Evolutionary conservation across 1,140 invertebrate genomes (phyloP), one percentile per base, ranked within the genome.

Genomic region (Streblospio benedicti): DNA sequence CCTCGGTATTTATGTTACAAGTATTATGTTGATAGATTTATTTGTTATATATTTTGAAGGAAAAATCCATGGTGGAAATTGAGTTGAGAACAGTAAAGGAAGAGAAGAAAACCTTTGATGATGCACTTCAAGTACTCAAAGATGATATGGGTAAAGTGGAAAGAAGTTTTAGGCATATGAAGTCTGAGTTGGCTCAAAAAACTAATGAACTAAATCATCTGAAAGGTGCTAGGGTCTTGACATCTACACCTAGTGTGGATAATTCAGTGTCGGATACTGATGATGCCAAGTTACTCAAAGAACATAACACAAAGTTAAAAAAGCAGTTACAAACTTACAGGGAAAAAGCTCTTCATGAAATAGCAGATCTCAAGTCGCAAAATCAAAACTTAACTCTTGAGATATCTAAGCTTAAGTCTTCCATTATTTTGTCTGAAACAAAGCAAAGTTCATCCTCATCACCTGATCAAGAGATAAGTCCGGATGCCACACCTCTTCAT

Each of bases 31-130:
- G n/a, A n/a, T n/a, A n/a, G n/a, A n/a, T n/a, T n/a, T n/a, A 56
- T n/a, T 38, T 56, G 12, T 35, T 35, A 18, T 5, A 43, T n/a
- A 23, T 38, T 5, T 41, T 28, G 38, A 38, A 56, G 30, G 53
- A 32, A 30, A 56, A 56, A 38, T 28, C 23, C 6, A 9, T 18
- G 6, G 38, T 66, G 18, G 69, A 73, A 62, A 61, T 72, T 38
- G 70, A 74, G 28, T 64, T 81, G 18, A 67, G 70, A 23, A 65
- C 77, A 33, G 76, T 74, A 9, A 66, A 71, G 59, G 68, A 75
- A 60, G 80, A 81, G 56, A 81, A 81, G 55, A 60, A 65, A 23
- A 68, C 71, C 50, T 69, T 81, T 38, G 74, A 80, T 65, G 67
- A 68, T 28, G 73, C 73, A 6, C 57, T 80, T 16, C 69, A 71